Base-by-base conservation (phyloP, 1,140 invertebrate genomes). In the Temnothorax curvispinosus region DNA sequence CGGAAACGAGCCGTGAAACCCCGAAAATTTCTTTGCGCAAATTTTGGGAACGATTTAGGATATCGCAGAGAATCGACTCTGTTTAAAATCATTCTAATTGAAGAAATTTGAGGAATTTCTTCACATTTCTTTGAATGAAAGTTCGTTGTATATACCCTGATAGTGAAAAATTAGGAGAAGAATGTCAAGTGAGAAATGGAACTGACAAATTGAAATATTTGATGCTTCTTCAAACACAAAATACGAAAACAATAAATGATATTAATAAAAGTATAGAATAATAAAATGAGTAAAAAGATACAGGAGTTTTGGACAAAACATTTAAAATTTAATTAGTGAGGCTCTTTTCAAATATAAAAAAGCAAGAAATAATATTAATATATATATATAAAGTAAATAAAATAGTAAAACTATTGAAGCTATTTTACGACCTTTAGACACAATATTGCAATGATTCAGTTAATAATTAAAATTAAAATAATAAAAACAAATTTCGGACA, bases 1-100 rank as follows among this genome's bases (percentile, higher is more conserved):
- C 41, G 56, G 80, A 84, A 75, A 74, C 56, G 69, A 41, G n/a
- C 56, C 47, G 41, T 60, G 35, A 54, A 81, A 71, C 2, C 32
- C 69, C 80, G 32, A 62, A 44, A 60, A 60, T 74, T 27, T 4
- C 13, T 27, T 54, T n/a, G 41, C 27, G 13, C 72, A 50, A 74
- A 84, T 75, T 84, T 84, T 38, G 18, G 27, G 8, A 27, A 7
- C 7, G 8, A 35, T 11, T 21, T 47, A 13, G 47, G 47, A 41
- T 56, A 60, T 74, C 21, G 0, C 18, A 9, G 6, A 64, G 35
- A 47, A 52, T 5, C 38, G 38, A 44, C 38, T 77, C 13, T 18
- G 9, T 76, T 60, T 27, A 47, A 75, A 76, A 60, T 3, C 2
- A 58, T 58, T 21, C 35, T 75, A 56, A 58, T 35, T 18, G 35